Percentiles rank a stretch among this genome's conserved stretches.
These are phyloP conservation scores for Lacanobia oleracea DNA, from an alignment of 2,888 invertebrate genomes.

Conservation along the genomic window DNA sequence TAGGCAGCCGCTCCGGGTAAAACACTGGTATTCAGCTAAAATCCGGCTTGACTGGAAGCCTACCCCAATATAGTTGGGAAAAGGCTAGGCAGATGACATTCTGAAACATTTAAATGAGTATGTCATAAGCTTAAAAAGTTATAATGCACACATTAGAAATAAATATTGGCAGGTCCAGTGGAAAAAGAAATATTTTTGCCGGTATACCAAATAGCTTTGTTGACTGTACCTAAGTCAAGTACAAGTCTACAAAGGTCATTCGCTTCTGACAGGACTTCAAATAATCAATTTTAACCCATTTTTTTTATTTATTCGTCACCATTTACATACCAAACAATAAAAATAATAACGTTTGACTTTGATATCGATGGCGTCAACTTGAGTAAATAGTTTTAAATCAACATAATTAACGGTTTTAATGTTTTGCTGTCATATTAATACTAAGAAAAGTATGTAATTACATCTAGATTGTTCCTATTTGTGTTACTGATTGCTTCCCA, in stretches of 20 bases:
- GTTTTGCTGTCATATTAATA: conserved; percentile 34
- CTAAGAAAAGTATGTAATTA: conserved; percentile 1
- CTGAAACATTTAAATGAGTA: too few species aligned
- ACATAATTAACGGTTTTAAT: conserved; percentile 53
- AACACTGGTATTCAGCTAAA: too few species aligned
- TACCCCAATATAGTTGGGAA: too few species aligned
- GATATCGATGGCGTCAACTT: conserved; percentile 62
- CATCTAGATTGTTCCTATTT: neutral
- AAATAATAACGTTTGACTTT: conserved; percentile 57
- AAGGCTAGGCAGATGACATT: too few species aligned
- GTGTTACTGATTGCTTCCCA: conserved; percentile 7
- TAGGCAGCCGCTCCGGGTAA: too few species aligned
- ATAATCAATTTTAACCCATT: conserved; percentile 59
- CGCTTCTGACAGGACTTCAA: neutral
- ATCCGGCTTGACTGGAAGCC: too few species aligned
- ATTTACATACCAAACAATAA: conserved; percentile 44
- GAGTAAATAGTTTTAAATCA: conserved; percentile 53
- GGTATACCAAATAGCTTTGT: too few species aligned
- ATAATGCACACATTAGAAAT: too few species aligned
- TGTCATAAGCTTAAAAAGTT: too few species aligned
- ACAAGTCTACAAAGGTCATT: neutral
- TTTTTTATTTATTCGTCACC: conserved; percentile 60
- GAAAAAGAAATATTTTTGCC: too few species aligned
- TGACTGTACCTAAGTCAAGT: too few species aligned
- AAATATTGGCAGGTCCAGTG: too few species aligned